A percentile compares a stretch with the other conserved stretches of the same genome.
phyloP scores from a whole-genome alignment of 2,888 invertebrate genomes.

The Eustalomyia histrio region DNA sequence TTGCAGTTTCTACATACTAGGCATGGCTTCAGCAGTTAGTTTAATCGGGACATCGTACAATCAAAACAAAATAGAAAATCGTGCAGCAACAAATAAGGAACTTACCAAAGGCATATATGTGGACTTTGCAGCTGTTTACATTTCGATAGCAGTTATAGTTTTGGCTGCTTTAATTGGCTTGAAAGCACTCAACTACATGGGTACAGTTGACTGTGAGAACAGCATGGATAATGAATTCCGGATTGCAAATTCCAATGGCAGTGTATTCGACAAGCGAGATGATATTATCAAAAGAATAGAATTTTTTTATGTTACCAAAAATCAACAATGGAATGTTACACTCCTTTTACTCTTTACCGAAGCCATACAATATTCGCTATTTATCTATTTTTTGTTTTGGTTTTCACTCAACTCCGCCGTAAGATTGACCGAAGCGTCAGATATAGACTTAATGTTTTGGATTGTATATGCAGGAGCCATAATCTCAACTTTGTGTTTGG shows the following conservation, averaged over 20 bases:
- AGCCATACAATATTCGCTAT: slow-evolving; percentile 74
- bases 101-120: slow-evolving; percentile 73
- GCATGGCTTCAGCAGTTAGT: slow-evolving; percentile 73
- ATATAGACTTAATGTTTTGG: slow-evolving; percentile 75
- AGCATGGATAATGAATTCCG: slow-evolving; percentile 75
- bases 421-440: slow-evolving; percentile 68
- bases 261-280: slow-evolving; percentile 73
- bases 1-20: slow-evolving; percentile 74
- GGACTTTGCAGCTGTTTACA: slow-evolving; percentile 74
- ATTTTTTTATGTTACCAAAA: slow-evolving; percentile 77
- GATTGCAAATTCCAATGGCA: slow-evolving; percentile 75
- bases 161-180: slow-evolving; percentile 71
- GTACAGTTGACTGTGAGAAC: slow-evolving; percentile 74
- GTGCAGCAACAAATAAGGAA: slow-evolving; percentile 63
- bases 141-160: slow-evolving; percentile 69
- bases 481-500: slow-evolving; percentile 66
- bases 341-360: slow-evolving; percentile 74
- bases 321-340: slow-evolving; percentile 75
- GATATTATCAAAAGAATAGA: slow-evolving; percentile 74
- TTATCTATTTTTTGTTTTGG: slow-evolving; percentile 76
- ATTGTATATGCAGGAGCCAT: slow-evolving; percentile 72
- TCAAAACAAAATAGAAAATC: slow-evolving; percentile 67
- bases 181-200: slow-evolving; percentile 71
- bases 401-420: slow-evolving; percentile 74
- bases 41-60: slow-evolving; percentile 71